Percentiles rank a stretch among this genome's conserved stretches.
These are phyloP conservation scores for Melipona bicolor DNA, from an alignment of 2,888 invertebrate genomes.

Conservation along the genomic window DNA sequence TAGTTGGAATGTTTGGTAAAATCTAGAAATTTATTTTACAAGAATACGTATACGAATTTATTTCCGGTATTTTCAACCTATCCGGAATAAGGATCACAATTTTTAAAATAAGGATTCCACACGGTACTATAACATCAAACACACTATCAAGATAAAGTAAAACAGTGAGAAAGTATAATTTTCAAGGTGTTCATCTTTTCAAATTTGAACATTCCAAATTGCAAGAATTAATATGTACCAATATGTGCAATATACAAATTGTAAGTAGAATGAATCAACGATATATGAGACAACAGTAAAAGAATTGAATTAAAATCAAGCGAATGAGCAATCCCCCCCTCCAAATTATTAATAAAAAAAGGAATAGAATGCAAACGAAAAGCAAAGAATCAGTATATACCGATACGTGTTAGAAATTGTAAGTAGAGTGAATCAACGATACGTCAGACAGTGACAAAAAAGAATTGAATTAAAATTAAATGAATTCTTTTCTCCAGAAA, in stretches of 20 bases:
- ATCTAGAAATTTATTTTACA: too few relatives aligned
- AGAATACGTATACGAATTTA: too few relatives aligned
- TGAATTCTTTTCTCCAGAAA: background rate
- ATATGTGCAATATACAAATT: background rate
- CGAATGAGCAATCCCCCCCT: background rate
- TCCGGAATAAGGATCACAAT: too few relatives aligned
- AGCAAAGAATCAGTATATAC: background rate
- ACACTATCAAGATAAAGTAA: too few relatives aligned
- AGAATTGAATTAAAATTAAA: background rate
- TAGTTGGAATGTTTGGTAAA: too few relatives aligned
- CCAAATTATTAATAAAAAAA: background rate
- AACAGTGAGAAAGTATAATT: too few relatives aligned
- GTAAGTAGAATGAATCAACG: background rate
- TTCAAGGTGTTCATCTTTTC: too few relatives aligned
- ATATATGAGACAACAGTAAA: background rate
- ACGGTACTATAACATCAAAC: too few relatives aligned
- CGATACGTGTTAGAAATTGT: background rate
- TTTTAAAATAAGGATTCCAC: too few relatives aligned
- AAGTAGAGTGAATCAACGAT: background rate
- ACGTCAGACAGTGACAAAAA: background rate
- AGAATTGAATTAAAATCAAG: background rate
- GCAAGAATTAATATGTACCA: background rate
- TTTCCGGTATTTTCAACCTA: too few relatives aligned
- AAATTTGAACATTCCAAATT: too few relatives aligned
- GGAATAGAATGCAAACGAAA: too few relatives aligned